Base-by-base conservation (phyloP, 2,797 vertebrate genomes). In the Crypturellus tataupa region DNA sequence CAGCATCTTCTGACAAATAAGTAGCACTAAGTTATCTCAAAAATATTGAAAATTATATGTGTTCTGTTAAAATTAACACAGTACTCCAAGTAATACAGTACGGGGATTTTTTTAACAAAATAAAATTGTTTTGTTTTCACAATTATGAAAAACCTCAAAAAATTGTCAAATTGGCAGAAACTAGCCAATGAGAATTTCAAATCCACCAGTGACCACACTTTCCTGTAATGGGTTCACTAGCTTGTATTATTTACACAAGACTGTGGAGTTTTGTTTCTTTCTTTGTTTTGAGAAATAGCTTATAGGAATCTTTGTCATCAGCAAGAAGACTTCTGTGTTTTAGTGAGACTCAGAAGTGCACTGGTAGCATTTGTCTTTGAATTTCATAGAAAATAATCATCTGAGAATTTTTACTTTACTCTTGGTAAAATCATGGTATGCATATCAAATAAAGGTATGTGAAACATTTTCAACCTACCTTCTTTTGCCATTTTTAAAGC, bases 401-500 rank as follows among this genome's bases (percentile, higher is more conserved):
- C 84, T 88, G 58, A 91, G 59, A 44, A 92, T 93, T 96, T 97
- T 96, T 94, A 83, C 83, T 93, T 93, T 68, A 80, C 94, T 95
- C 96, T 58, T 77, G 96, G 95, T 97, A 96, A 94, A 96, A 88
- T 55, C 89, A 87, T 42, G 29, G 77, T 76, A 71, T 88, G 55
- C 49, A 91, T 87, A 95, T 94, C 49, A 80, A 97, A 97, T 77
- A 91, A 91, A 97, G 49, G 60, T 76, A 87, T n/a, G 64, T 37
- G 73, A 97, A 96, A 95, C 80, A 93, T 94, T 96, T 95, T 94
- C 91, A 75, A 97, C 97, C 75, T 95, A 98, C 98, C 97, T 97
- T 97, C 92, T 98, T 97, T 96, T 75, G 98, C 96, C 95, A 98
- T 97, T 94, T 98, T 95, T 67, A 97, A 97, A 95, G 98, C 98